Base-by-base conservation (phyloP, 2,797 vertebrate species). In the Leptodactylus fallax region DNA sequence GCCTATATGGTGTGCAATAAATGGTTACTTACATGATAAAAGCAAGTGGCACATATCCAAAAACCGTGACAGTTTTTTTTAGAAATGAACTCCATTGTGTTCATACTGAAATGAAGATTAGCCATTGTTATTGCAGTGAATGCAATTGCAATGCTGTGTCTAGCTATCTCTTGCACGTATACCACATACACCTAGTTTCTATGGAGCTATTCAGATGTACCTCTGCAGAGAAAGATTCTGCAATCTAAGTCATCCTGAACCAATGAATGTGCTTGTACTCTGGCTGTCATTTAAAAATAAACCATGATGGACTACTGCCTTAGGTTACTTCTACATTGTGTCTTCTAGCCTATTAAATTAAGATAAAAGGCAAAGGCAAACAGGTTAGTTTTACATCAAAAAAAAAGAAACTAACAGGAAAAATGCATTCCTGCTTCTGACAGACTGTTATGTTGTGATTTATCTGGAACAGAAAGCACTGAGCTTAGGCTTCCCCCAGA, bases 361-460 rank as follows among this genome's bases (percentile, higher is more conserved):
- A 89, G 87, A 89, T 89, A 89, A 89, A 88, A 89, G 76, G 74
- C 81, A 85, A 81, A 81, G 81, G 76, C 83, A 89, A 89, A 86
- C 60, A 82, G 69, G 83, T 89, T 89, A 60, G 61, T 86, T 81
- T 89, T 89, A 89, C 74, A 81, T 90, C 81, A 61, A 87, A 61
- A 83, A 36, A 88, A 85, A 88, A 81, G 87, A 81, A 89, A 89
- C 69, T 71, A 88, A 90, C 82, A 53, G 14, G 80, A 78, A 89
- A 88, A 92, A 85, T 23, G 14, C 56, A 79, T 69, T 74, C 55
- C 51, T 86, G 61, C 23, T 63, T 71, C 74, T 91, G 90, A 87
- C 90, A 93, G 87, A 86, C 71, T 69, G 53, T 78, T 91, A 56
- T 77, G 67, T 65, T 90, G 81, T 87, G 87, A 87, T 92, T 90